Evolutionary conservation across 2,113 vertebrate genomes (phyloP).

Genomic region (Rhipidura dahli): DNA sequence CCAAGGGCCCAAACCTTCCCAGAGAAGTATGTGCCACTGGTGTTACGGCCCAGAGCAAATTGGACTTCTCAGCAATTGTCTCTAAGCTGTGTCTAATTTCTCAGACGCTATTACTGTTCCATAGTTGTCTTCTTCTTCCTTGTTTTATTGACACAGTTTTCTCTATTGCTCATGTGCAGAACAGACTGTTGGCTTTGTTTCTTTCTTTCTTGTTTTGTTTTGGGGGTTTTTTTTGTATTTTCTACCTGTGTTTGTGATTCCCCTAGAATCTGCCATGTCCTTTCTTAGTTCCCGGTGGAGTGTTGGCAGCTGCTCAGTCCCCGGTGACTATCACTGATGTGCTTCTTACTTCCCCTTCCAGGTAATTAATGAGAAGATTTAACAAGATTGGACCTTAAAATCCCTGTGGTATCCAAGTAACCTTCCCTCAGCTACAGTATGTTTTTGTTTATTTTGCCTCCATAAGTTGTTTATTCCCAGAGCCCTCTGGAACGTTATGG

Average conservation of each 20-base stretch:
- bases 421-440: neutral
- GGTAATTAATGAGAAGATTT: slow-evolving; percentile 60
- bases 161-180: neutral
- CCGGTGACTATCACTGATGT: neutral
- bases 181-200: neutral
- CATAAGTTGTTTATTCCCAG: neutral
- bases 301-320: slow-evolving; percentile 13
- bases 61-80: neutral
- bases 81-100: neutral
- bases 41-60: neutral
- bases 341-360: slow-evolving; percentile 32
- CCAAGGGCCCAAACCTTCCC: neutral
- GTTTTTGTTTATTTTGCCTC: slow-evolving; percentile 20
- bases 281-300: neutral
- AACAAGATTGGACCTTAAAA: slow-evolving; percentile 41
- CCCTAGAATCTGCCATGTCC: neutral
- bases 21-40: accelerated
- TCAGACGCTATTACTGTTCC: neutral
- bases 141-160: neutral
- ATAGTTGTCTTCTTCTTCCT: neutral
- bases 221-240: neutral
- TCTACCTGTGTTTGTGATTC: neutral
- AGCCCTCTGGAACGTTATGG: neutral
- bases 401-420: slow-evolving; percentile 18
- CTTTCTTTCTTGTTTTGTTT: neutral